Percentiles rank a stretch among this genome's conserved stretches.
Evolutionary conservation across 2,113 vertebrate genomes (phyloP).

Genomic region (Pyxicephalus adspersus): DNA sequence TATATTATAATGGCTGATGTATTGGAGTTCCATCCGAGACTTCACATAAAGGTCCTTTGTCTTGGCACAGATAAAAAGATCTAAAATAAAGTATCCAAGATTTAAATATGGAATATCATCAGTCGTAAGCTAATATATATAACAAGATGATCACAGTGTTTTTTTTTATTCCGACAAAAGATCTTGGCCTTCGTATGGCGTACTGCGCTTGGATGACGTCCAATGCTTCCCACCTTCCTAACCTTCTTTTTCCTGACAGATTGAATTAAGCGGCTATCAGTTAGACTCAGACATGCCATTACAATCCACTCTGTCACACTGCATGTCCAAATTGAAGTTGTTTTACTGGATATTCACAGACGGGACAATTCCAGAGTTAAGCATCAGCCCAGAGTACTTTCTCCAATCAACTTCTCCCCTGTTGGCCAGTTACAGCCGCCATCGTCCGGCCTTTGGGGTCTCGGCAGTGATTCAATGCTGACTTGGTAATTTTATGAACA

Average conservation of each 20-base stretch:
- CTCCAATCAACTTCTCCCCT: slow-evolving; percentile 9
- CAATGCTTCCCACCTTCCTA: neutral
- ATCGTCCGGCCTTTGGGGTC: neutral
- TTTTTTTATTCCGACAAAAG: too few relatives aligned
- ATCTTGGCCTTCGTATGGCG: neutral
- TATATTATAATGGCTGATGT: too few relatives aligned
- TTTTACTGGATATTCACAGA: slow-evolving; percentile 25
- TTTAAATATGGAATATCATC: too few relatives aligned
- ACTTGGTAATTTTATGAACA: slow-evolving; percentile 1
- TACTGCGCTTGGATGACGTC: neutral
- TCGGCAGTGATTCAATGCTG: slow-evolving; percentile 8
- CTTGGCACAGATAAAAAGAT: too few relatives aligned
- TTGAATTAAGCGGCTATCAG: slow-evolving; percentile 41
- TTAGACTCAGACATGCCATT: slow-evolving; percentile 37
- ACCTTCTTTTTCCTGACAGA: slow-evolving; percentile 10
- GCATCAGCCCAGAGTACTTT: slow-evolving; percentile 4
- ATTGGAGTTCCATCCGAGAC: too few relatives aligned
- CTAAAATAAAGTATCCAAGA: too few relatives aligned
- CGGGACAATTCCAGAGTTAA: slow-evolving; percentile 27
- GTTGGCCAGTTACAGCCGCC: neutral
- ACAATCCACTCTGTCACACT: slow-evolving; percentile 19
- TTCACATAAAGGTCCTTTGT: too few relatives aligned
- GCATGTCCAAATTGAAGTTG: slow-evolving; percentile 6
- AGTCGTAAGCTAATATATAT: too few relatives aligned
- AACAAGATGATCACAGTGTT: too few relatives aligned